Evolutionary conservation across 2,797 vertebrate genomes (phyloP).

Genomic region (Anguilla pacifica): DNA sequence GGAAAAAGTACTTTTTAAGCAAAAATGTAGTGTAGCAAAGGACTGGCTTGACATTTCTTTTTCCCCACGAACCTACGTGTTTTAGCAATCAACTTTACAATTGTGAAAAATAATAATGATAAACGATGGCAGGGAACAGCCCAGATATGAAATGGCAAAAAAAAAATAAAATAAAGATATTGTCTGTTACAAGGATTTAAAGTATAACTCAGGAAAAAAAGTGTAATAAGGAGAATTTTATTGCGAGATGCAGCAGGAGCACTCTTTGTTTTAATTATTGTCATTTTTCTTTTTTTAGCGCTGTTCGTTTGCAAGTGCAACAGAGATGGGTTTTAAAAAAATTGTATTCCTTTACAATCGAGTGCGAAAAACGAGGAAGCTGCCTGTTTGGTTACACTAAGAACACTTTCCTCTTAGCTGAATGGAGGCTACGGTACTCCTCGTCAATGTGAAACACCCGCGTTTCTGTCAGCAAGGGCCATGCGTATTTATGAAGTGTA

Average conservation of each 20-base stretch:
- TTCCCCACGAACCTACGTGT: conserved; percentile 81
- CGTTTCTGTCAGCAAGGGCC: conserved; percentile 55
- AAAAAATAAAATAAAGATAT: conserved; percentile 74
- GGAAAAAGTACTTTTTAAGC: conserved; percentile 73
- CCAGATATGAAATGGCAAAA: conserved; percentile 94
- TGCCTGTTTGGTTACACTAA: conserved; percentile 43
- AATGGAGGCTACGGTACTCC: conserved; percentile 74
- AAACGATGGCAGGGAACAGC: conserved; percentile 89
- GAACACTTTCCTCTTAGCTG: conserved; percentile 64
- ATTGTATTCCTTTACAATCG: conserved; percentile 55
- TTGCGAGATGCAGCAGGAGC: conserved; percentile 76
- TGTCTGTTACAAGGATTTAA: conserved; percentile 83
- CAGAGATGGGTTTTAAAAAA: conserved; percentile 63
- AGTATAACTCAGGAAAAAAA: conserved; percentile 83
- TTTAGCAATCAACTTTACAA: conserved; percentile 91
- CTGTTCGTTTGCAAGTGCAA: conserved; percentile 72
- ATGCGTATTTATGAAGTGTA: conserved; percentile 40
- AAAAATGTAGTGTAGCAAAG: conserved; percentile 76
- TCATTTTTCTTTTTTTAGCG: conserved; percentile 60
- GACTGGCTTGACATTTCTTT: conserved; percentile 67
- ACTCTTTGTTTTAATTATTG: conserved; percentile 55
- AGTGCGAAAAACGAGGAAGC: conserved; percentile 41
- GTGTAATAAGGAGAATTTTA: conserved; percentile 77
- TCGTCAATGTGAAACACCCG: conserved; percentile 64
- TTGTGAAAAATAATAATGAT: conserved; percentile 82